Percentiles rank a stretch among this genome's conserved stretches.
Evolutionary conservation across 2,888 invertebrate genomes (phyloP).

Genomic region (Drosophila neotestacea): DNA sequence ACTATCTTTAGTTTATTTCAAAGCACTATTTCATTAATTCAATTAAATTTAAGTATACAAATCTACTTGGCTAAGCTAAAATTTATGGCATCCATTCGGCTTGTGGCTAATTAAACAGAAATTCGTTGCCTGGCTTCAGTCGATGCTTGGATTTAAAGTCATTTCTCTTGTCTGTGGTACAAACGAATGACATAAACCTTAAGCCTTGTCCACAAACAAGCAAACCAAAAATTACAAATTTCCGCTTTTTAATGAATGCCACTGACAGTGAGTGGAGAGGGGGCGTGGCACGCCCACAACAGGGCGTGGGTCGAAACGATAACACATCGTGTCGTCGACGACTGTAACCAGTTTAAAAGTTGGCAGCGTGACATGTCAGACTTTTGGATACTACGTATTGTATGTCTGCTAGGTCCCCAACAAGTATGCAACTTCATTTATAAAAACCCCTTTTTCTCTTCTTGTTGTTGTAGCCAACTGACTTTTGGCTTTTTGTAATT

Average conservation of each 20-base stretch:
- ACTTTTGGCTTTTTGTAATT: conserved; percentile 76
- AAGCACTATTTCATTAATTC: conserved; percentile 7
- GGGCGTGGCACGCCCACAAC: conserved; percentile 24
- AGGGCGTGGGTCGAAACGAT: conserved; percentile 65
- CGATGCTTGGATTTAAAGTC: conserved; percentile 32
- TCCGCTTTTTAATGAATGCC: conserved; percentile 76
- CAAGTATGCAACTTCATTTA: conserved; percentile 74
- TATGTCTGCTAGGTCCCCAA: conserved; percentile 11
- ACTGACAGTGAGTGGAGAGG: conserved; percentile 29
- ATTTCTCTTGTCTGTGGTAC: conserved; percentile 38
- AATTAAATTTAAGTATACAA: conserved; percentile 11
- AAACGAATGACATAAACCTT: conserved; percentile 38
- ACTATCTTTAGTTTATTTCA: background rate
- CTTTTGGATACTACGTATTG: conserved; percentile 40
- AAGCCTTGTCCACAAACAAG: conserved; percentile 34
- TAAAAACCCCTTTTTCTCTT: conserved; percentile 47
- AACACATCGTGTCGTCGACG: conserved; percentile 48
- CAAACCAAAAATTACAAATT: conserved; percentile 76
- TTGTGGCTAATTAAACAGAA: conserved; percentile 43
- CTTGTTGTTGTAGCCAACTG: conserved; percentile 42
- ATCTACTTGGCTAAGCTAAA: background rate
- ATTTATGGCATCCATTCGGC: conserved; percentile 14
- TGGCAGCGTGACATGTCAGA: conserved; percentile 74
- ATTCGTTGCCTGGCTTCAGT: conserved; percentile 29
- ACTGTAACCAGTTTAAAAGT: conserved; percentile 55